Base-by-base conservation (phyloP, 1,140 invertebrate species). In the Trichonephila clavipes region DNA sequence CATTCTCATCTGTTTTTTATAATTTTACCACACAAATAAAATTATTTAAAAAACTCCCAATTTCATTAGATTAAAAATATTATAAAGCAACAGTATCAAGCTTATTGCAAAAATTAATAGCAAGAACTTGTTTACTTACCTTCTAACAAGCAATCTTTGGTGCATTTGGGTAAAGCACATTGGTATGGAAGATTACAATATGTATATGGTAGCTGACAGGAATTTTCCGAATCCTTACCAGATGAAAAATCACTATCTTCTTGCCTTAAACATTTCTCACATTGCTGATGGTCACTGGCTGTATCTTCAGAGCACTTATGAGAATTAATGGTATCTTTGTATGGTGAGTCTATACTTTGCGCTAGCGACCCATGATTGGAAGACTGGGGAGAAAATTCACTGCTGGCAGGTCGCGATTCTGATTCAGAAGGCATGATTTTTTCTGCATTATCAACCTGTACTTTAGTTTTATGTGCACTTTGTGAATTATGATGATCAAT, bases 101-200 rank as follows among this genome's bases (percentile, higher is more conserved):
- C 34, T 40, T 40, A 40, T 40, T 40, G 34, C 34, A 51, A 10
- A 7, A 28, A 81, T 34, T 34, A 81, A 0, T 5, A 21, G 19
- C 8, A 21, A 21, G 21, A 69, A 69, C 24, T 69, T 24, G 8
- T 7, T 69, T 69, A 81, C n/a, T 59, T 88, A 93, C 92, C 92
- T 93, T 93, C 92, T 93, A 93, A 93, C 28, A 83, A 87, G 44
- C 87, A 93, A 21, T 93, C 92, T 93, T 93, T 93, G 92, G 92
- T 93, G 92, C 92, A 93, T 21, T 93, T 93, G 64, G 92, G 86
- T 88, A 85, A 93, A 93, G 92, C 92, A 93, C 69, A 93, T 77
- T 81, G 92, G 72, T 88, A 93, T 72, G 92, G 92, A 88, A 93
- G 92, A 93, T 93, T 88, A 81, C 85, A 88, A 88, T 93, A 93